Base-by-base conservation (phyloP, 2,797 vertebrate genomes). In the Mormyrus hasselquistii region DNA sequence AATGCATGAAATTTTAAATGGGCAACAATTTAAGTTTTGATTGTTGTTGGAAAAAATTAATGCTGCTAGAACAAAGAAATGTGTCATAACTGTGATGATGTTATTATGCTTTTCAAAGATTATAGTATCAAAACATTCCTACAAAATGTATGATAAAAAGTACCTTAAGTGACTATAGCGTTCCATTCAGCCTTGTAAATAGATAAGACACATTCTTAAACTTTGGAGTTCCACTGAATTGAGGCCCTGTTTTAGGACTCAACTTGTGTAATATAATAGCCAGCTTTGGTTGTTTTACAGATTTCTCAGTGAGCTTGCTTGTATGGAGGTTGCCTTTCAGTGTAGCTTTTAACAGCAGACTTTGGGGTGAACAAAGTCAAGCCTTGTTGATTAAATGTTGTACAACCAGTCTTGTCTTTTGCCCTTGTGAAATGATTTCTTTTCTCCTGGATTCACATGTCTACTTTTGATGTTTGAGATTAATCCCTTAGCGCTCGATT, bases 261-360 rank as follows among this genome's bases (percentile, higher is more conserved):
- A 90, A 88, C 89, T 91, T 90, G 90, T 92, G 92, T 94, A 95
- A 94, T 93, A 91, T 92, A 93, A 94, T 93, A 93, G 91, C 92
- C 73, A 91, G 92, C 91, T 91, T 89, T 91, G 82, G 92, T 92
- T 93, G 93, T 95, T 94, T 93, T 94, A 95, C 91, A 94, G 88
- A 88, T 93, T 94, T 94, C 93, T 94, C 79, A 89, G 90, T 87
- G 88, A 90, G 76, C 44, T 76, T 88, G 55, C 88, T 92, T 91
- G 93, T 93, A 91, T 94, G 91, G 94, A 93, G 90, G 90, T 92
- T 93, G 90, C 92, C 91, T 94, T 95, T 96, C 93, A 94, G 93
- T 88, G 86, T 41, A 3, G 53, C 55, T 82, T 85, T 88, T 85
- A 62, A 69, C 91, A 89, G 88, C 86, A 92, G 92, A 92, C 91